Evolutionary conservation across 2,888 invertebrate genomes (phyloP), one percentile per base, ranked within the genome.

Genomic region (Plusia festucae): DNA sequence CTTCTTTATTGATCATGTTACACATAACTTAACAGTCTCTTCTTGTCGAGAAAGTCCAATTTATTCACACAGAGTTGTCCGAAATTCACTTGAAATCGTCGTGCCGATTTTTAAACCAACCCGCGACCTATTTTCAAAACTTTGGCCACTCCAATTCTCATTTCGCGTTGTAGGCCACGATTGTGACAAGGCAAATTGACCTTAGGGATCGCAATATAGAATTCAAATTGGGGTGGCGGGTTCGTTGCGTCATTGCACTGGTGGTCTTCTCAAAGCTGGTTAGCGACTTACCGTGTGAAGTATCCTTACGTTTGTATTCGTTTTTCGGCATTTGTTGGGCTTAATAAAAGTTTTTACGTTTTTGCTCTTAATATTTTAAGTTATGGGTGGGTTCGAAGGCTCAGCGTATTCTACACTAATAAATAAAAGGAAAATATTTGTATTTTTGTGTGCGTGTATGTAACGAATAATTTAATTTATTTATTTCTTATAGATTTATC

Each of bases 121-220:
- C 76, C 68, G 79, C 88, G 91, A 91, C 90, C 91, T 82, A 90
- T 88, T 90, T 91, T 86, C 69, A 59, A 85, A 89, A 89, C 75
- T 89, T 86, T 81, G 78, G 80, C 68, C 79, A 81, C 82, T 85
- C 81, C 81, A 86, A 85, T 88, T 81, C 84, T 88, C 87, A 84
- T 88, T 87, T 79, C 83, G 76, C 63, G 85, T 89, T 88, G 88
- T 90, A 85, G 87, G 87, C 79, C 84, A 85, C 68, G 60, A 69
- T 40, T 22, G 32, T 16, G 68, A 54, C 68, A 59, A 34, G 44
- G 58, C 22, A 85, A 84, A 79, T 79, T 77, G 69, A 55, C 59
- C 65, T 77, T 86, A 77, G 6, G 1, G 0, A 3, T 3, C 15
- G 5, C 7, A 3, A 5, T n/a, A 62, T 77, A 85, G 68, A 76